Conservation (phyloP, 2,888 invertebrate genomes). For the Torymus texanus region DNA sequence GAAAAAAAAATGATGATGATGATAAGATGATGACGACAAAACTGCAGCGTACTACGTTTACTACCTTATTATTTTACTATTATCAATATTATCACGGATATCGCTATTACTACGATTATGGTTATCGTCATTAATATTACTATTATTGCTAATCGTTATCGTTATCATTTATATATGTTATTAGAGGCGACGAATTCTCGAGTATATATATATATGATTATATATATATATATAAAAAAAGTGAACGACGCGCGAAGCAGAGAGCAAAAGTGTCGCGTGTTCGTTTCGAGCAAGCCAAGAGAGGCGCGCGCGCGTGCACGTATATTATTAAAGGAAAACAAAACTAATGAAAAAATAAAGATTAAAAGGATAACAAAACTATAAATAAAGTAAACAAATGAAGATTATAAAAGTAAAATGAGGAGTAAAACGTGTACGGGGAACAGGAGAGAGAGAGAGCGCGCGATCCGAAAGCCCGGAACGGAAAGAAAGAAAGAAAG, state of each 20-base stretch:
- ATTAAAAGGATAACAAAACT: conserved; percentile 16
- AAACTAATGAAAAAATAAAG: conserved; percentile 20
- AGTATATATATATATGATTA: no score
- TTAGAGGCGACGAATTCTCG: conserved; percentile 1
- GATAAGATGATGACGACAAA: conserved; percentile 6
- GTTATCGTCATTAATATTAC: conserved; percentile 8
- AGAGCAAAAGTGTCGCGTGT: conserved; percentile 37
- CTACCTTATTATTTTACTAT: conserved; percentile 38
- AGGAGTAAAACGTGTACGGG: conserved; percentile 13
- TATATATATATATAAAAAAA: no score
- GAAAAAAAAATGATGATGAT: no score
- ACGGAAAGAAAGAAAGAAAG: neutral
- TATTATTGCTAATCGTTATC: conserved; percentile 9
- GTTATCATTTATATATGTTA: conserved; percentile 23
- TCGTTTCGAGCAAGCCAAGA: conserved; percentile 37
- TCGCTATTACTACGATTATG: neutral
- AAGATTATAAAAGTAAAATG: neutral
- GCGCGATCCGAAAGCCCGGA: conserved; percentile 15
- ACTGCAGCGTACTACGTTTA: conserved; percentile 45
- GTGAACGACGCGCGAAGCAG: no score
- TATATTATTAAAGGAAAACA: conserved; percentile 11
- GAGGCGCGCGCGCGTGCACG: conserved; percentile 42
- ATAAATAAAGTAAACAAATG: conserved; percentile 23
- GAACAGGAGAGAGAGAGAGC: conserved; percentile 9
- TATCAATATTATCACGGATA: conserved; percentile 1